Conservation (phyloP, 2,888 invertebrate genomes). For the Athripsodes cinereus region DNA sequence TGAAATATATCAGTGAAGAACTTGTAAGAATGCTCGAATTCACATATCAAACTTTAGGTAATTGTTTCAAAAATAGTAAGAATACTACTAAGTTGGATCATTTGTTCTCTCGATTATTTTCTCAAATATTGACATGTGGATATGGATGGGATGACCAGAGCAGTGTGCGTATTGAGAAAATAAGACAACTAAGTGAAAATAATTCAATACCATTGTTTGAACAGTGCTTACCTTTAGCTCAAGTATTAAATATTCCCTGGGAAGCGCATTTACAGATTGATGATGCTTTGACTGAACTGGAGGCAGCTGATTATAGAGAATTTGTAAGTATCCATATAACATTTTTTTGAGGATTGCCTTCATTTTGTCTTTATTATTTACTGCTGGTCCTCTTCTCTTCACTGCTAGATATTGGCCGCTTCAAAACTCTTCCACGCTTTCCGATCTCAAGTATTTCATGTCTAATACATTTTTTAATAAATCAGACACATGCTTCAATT, state of each 20-base stretch:
- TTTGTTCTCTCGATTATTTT: conserved; percentile 57
- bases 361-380: too few species aligned
- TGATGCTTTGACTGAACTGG: conserved; percentile 82
- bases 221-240: conserved; percentile 58
- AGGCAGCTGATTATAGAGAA: conserved; percentile 86
- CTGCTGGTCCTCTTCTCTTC: too few species aligned
- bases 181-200: conserved; percentile 16
- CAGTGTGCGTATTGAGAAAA: conserved; percentile 29
- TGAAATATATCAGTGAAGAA: conserved; percentile 42
- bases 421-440: too few species aligned
- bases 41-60: conserved; percentile 50
- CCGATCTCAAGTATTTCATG: too few species aligned
- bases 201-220: conserved; percentile 46
- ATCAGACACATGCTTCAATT: too few species aligned
- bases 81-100: conserved; percentile 58
- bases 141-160: conserved; percentile 34
- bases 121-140: conserved; percentile 41
- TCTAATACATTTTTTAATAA: too few species aligned
- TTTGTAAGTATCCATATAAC: conserved; percentile 68
- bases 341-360: too few species aligned
- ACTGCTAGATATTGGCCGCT: too few species aligned
- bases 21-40: conserved; percentile 53
- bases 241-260: conserved; percentile 60
- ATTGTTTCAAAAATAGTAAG: conserved; percentile 44
- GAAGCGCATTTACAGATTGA: conserved; percentile 78